Percentiles rank a stretch among this genome's conserved stretches.
phyloP scores from a whole-genome alignment of 2,888 invertebrate genomes.

The Ectemnius lituratus region DNA sequence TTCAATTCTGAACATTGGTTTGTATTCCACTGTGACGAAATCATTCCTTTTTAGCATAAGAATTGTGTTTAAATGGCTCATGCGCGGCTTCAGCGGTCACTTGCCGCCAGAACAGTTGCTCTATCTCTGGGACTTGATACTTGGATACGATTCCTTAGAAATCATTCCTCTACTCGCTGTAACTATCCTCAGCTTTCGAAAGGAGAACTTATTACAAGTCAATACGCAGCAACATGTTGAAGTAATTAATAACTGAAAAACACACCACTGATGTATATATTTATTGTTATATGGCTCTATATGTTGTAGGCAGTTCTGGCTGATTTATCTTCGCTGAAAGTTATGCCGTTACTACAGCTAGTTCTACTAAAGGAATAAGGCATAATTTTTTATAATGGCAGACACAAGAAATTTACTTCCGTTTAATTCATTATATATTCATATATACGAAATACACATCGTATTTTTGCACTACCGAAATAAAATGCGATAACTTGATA shows the following conservation, averaged over 20 bases:
- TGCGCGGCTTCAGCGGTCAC: conserved; percentile 97
- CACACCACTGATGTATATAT: neutral
- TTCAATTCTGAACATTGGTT: no score
- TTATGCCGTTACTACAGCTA: conserved; percentile 90
- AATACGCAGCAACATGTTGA: conserved; percentile 89
- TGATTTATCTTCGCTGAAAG: conserved; percentile 91
- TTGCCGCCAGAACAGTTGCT: conserved; percentile 94
- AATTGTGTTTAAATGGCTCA: conserved; percentile 97
- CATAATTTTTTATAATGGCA: no score
- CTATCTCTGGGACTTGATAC: conserved; percentile 93
- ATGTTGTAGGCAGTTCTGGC: conserved; percentile 85
- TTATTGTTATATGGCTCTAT: conserved; percentile 8
- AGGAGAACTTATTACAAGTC: conserved; percentile 89
- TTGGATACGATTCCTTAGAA: conserved; percentile 95
- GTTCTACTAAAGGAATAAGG: conserved; percentile 85
- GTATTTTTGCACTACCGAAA: no score
- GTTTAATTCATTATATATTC: no score
- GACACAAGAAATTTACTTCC: no score
- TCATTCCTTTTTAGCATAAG: conserved; percentile 82
- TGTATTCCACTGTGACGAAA: no score
- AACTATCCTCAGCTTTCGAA: conserved; percentile 90
- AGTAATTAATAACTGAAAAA: conserved; percentile 65
- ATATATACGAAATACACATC: no score
- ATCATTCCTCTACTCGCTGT: conserved; percentile 92
- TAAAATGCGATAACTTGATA: no score